Percentiles rank a stretch among this genome's conserved stretches.
Evolutionary conservation across 2,797 vertebrate species (phyloP).

Genomic region (Arnoldichthys spilopterus): DNA sequence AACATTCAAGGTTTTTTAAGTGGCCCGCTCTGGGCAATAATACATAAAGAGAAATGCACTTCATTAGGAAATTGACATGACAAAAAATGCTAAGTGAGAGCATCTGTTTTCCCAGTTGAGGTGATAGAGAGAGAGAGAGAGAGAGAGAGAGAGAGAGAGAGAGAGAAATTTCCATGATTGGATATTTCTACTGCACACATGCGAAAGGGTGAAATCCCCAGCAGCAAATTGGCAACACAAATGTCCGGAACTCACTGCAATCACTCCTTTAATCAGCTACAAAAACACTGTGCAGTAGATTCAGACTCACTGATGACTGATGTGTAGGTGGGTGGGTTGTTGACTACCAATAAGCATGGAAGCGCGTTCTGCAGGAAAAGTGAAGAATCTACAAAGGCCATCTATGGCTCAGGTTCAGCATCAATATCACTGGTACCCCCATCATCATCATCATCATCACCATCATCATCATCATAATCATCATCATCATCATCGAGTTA

Average conservation of each 20-base stretch:
- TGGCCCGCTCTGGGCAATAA: slow-evolving; percentile 26
- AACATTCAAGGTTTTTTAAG: slow-evolving; percentile 28
- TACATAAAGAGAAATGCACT: slow-evolving; percentile 12
- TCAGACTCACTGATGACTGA: neutral
- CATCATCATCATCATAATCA: slow-evolving; percentile 18
- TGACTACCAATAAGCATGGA: slow-evolving; percentile 26
- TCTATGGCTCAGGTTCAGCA: slow-evolving; percentile 9
- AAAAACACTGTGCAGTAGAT: slow-evolving; percentile 36
- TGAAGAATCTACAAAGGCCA: slow-evolving; percentile 2
- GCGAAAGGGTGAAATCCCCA: slow-evolving; percentile 19
- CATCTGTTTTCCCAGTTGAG: slow-evolving; percentile 39
- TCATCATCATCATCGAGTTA: neutral
- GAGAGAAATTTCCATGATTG: slow-evolving; percentile 18
- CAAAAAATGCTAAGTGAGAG: slow-evolving; percentile 19
- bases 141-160: neutral
- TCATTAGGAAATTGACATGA: slow-evolving; percentile 34
- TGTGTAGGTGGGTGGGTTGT: neutral
- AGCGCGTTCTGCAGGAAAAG: neutral
- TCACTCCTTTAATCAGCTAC: slow-evolving; percentile 49
- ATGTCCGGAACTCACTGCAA: slow-evolving; percentile 28
- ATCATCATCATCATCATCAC: slow-evolving; percentile 46
- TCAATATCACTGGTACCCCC: slow-evolving; percentile 25
- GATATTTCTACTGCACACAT: slow-evolving; percentile 6
- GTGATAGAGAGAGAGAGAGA: slow-evolving; percentile 41
- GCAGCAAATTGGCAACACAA: slow-evolving; percentile 41